phyloP scores from a whole-genome alignment of 1,140 invertebrate genomes.

The Maconellicoccus hirsutus region DNA sequence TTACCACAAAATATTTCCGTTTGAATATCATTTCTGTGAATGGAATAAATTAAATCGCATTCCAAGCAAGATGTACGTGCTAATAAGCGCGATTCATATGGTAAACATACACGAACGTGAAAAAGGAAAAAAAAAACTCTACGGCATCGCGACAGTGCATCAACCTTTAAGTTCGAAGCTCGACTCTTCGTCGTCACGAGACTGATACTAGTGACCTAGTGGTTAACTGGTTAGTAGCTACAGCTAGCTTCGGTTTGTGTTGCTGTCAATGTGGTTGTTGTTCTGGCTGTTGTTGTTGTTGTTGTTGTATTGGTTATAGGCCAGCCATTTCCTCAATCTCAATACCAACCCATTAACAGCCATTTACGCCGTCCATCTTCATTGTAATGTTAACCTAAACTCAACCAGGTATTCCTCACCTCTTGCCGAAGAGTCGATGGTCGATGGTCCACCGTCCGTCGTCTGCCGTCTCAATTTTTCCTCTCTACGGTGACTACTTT shows the following conservation, averaged over 20 bases:
- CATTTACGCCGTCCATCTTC: background rate
- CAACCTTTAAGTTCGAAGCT: slow-evolving; percentile 8
- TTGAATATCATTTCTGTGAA: slow-evolving; percentile 15
- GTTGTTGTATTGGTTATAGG: background rate
- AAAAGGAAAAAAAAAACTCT: background rate
- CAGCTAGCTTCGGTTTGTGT: slow-evolving; percentile 12
- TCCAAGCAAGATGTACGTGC: background rate
- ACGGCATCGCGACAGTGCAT: slow-evolving; percentile 10
- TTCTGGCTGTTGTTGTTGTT: too few species aligned
- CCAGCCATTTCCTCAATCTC: slow-evolving; percentile 15
- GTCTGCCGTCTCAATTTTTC: background rate
- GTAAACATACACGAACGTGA: slow-evolving; percentile 1
- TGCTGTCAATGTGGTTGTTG: too few species aligned
- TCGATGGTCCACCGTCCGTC: too few species aligned
- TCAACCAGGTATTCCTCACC: background rate
- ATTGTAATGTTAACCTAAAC: slow-evolving; percentile 6
- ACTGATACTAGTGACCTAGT: slow-evolving; percentile 21
- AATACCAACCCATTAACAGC: slow-evolving; percentile 18
- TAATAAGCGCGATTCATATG: background rate
- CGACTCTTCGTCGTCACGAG: background rate
- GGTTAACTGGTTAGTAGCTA: too few species aligned
- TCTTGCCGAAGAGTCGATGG: background rate
- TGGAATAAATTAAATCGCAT: slow-evolving; percentile 15
- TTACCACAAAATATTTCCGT: slow-evolving; percentile 18
- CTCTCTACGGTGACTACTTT: background rate